Conservation (phyloP, 2,888 invertebrate species). For the Sinentomon sp. region DNA sequence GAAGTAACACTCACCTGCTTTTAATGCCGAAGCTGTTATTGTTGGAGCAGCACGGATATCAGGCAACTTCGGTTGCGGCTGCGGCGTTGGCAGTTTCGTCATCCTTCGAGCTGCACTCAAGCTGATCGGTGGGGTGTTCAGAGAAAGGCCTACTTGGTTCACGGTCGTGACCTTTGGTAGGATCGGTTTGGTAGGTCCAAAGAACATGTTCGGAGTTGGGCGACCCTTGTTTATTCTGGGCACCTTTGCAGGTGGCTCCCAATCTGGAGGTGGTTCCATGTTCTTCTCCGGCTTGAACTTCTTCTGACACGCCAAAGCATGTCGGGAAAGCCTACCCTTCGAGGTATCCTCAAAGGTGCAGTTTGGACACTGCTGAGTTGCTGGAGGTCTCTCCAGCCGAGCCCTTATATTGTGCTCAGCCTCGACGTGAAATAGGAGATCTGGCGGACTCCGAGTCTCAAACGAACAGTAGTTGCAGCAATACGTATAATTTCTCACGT, state of each 20-base stretch:
- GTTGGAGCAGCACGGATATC: too few species aligned
- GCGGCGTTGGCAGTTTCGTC: too few species aligned
- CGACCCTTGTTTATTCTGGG: conserved; percentile 32
- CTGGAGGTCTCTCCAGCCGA: conserved; percentile 49
- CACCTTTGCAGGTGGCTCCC: conserved; percentile 83
- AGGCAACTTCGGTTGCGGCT: too few species aligned
- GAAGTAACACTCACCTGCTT: too few species aligned
- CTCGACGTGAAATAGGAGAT: conserved; percentile 74
- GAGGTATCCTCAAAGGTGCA: conserved; percentile 85
- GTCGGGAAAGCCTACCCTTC: conserved; percentile 64
- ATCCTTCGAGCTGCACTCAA: too few species aligned
- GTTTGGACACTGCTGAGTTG: conserved; percentile 70
- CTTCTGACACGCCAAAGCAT: conserved; percentile 60
- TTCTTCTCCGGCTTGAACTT: conserved; percentile 68
- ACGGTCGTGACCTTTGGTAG: too few species aligned
- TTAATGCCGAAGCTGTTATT: too few species aligned
- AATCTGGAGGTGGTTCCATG: conserved; percentile 53
- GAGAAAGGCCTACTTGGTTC: too few species aligned
- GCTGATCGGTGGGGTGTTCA: too few species aligned
- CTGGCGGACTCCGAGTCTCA: conserved; percentile 55
- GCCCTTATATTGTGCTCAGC: conserved; percentile 60
- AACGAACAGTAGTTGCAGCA: conserved; percentile 53
- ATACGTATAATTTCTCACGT: conserved; percentile 51
- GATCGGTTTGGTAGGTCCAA: too few species aligned
- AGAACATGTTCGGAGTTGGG: too few species aligned